These are phyloP conservation scores for Cerastis rubricosa DNA, from an alignment of 2,888 invertebrate species.

Conservation along the genomic window DNA sequence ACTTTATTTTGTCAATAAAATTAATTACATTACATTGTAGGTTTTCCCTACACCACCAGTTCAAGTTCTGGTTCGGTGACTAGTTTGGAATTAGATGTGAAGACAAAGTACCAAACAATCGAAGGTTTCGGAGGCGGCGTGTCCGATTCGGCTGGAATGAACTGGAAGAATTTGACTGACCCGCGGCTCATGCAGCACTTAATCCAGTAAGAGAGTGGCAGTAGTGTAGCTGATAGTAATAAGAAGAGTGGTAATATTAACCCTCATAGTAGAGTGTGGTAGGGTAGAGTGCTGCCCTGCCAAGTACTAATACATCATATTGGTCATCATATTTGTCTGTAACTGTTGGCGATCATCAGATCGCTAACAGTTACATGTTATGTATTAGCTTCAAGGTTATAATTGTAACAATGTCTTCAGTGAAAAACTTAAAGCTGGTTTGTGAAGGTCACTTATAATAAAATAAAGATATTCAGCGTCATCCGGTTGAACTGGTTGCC, in stretches of 20 bases:
- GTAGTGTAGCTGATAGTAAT: not conserved
- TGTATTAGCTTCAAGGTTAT: no score
- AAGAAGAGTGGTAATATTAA: not conserved
- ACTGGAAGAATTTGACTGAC: constrained; percentile 90
- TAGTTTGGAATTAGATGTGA: constrained; percentile 57
- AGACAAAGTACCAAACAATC: constrained; percentile 91
- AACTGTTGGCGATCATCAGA: no score
- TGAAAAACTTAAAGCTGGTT: not conserved
- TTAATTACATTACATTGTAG: constrained; percentile 4
- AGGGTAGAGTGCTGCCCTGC: not conserved
- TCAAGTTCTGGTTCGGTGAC: not conserved
- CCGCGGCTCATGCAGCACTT: constrained; percentile 75
- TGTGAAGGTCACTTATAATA: not conserved
- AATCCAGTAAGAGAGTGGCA: constrained; percentile 57
- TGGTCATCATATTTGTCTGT: no score
- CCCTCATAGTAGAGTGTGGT: not conserved
- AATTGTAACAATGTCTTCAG: not conserved
- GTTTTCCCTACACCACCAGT: not conserved
- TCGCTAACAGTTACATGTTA: not conserved
- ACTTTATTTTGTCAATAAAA: not conserved
- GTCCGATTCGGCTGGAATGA: constrained; percentile 93
- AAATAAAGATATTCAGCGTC: not conserved
- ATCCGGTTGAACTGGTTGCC: not conserved
- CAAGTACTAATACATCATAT: not conserved
- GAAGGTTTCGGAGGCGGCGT: constrained; percentile 96